These are phyloP conservation scores for Trachelus stipa DNA, from an alignment of 2,888 invertebrate species.

Conservation along the genomic window DNA sequence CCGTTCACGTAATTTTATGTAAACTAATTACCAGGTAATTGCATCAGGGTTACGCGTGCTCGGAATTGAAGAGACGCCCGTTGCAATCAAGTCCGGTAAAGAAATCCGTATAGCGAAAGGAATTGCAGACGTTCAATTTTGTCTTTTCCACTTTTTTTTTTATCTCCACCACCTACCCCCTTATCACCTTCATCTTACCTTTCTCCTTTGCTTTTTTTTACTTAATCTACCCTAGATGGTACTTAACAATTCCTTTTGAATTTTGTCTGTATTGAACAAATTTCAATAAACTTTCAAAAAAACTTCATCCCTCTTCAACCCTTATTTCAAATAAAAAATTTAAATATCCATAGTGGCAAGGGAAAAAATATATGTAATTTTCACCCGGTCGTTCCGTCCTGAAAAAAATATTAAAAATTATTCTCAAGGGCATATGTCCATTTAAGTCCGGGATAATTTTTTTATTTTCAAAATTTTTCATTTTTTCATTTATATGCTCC, in stretches of 20 bases:
- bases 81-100: constrained; percentile 45
- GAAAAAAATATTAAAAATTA: too few species aligned
- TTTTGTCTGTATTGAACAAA: too few species aligned
- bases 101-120: constrained; percentile 40
- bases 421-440: too few species aligned
- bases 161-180: background rate
- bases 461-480: background rate
- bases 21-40: constrained; percentile 55
- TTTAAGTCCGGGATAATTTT: too few species aligned
- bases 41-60: constrained; percentile 42
- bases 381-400: too few species aligned
- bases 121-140: constrained; percentile 29
- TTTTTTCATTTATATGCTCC: background rate
- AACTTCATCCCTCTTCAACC: too few species aligned
- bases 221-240: background rate
- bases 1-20: constrained; percentile 45
- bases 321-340: too few species aligned
- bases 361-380: too few species aligned
- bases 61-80: constrained; percentile 34
- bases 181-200: background rate
- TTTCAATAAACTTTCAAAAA: too few species aligned
- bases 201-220: background rate
- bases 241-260: too few species aligned
- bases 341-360: too few species aligned
- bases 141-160: background rate